Base-by-base conservation (phyloP, 2,113 vertebrate genomes). In the Naja naja region DNA sequence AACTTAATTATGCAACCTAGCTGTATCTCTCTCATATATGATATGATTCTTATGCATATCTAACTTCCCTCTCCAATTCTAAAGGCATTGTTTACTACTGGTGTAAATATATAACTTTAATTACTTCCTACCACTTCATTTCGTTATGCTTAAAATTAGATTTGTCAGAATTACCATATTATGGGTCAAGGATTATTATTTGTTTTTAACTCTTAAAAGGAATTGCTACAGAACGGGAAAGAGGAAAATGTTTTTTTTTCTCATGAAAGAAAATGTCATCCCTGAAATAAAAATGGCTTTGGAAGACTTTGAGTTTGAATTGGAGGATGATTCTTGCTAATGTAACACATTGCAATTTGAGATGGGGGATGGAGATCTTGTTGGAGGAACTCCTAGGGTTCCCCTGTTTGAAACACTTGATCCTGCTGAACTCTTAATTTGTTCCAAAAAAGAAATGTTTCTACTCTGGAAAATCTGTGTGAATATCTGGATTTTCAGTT, bases 371-470 rank as follows among this genome's bases (percentile, higher is more conserved):
- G 90, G 45, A 85, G 45, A 69, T 34, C 10, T 94, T 23, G 4
- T 52, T 49, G 23, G 88, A 85, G 55, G 10, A 81, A 20, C 16
- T 45, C 4, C 34, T 81, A 22, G 20, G 23, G n/a, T 91, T 85
- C 74, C 25, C 85, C n/a, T 39, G 88, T 87, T 0, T 11, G 92
- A 93, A 93, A 95, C 89, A 27, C 45, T 87, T 53, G 55, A 87
- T 93, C 93, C 93, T 0, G 0, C 81, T 93, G 93, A 91, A 53
- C 23, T 89, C 91, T 81, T 81, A 90, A 92, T 92, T 81, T 90
- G 45, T 94, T 94, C 86, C 92, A 92, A 93, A 93, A 92, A 81
- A 69, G 94, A 94, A 87, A 91, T 43, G 89, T 93, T 85, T 45
- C 49, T 23, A 92, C 0, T 94, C 27, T 94, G 92, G 93, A 91